These are phyloP conservation scores for Collichthys lucidus DNA, from an alignment of 2,113 vertebrate genomes.

Conservation along the genomic window DNA sequence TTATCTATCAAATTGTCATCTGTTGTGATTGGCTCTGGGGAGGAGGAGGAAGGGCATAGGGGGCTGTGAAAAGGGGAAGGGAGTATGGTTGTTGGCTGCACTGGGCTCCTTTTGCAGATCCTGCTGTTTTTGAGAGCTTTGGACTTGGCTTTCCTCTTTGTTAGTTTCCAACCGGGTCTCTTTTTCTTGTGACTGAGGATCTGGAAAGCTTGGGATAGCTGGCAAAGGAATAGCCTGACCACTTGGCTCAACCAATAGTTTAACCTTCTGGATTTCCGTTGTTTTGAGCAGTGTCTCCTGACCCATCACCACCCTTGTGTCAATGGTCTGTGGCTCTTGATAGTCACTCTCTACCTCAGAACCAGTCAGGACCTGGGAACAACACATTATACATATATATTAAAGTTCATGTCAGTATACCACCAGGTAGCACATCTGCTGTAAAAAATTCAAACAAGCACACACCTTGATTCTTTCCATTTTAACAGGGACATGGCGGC, in stretches of 20 bases:
- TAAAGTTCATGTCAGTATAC: slow-evolving; percentile 8
- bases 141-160: slow-evolving; percentile 59
- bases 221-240: slow-evolving; percentile 60
- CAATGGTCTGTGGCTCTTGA: slow-evolving; percentile 83
- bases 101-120: slow-evolving; percentile 63
- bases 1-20: slow-evolving; percentile 67
- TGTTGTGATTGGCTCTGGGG: slow-evolving; percentile 58
- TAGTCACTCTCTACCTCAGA: slow-evolving; percentile 86
- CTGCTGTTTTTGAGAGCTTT: slow-evolving; percentile 38
- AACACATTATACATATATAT: slow-evolving; percentile 33
- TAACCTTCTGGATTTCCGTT: slow-evolving; percentile 74
- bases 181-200: slow-evolving; percentile 54
- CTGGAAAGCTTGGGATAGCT: slow-evolving; percentile 56
- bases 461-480: slow-evolving; percentile 88
- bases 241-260: slow-evolving; percentile 27
- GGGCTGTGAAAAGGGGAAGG: slow-evolving; percentile 47
- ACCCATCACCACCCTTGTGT: slow-evolving; percentile 92
- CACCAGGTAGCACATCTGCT: not conserved
- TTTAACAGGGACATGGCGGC: slow-evolving; percentile 75
- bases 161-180: slow-evolving; percentile 70
- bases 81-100: slow-evolving; percentile 41
- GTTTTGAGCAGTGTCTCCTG: slow-evolving; percentile 87
- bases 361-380: slow-evolving; percentile 81
- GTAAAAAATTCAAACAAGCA: slow-evolving; percentile 30
- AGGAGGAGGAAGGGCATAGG: slow-evolving; percentile 35